Base-by-base conservation (phyloP, 2,888 invertebrate species). In the Trichogramma evanescens region DNA sequence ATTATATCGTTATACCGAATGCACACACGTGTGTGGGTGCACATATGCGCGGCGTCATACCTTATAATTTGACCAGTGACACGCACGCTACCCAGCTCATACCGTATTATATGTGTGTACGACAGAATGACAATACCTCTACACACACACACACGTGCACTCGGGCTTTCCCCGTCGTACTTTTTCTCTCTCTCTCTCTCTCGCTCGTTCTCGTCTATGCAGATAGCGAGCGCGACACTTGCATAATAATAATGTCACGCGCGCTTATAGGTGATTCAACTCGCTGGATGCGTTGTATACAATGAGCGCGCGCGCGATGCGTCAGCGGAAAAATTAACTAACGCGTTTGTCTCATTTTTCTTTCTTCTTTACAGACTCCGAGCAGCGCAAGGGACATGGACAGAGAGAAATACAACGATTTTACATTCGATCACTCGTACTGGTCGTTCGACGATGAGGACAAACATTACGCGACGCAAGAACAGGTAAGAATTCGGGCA, bases 361-460 rank as follows among this genome's bases (percentile, higher is more conserved):
- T 54, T 52, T 51, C 6, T 50, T 54, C 4, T 4, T 55, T 64
- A 6, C 70, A 76, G 76, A 72, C 71, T 61, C 82, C 83, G 78
- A 83, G 81, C 79, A 82, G 82, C 80, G 46, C 50, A 6, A 81
- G 80, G 72, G 83, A 83, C 64, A 79, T 76, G 67, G 81, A 77
- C 68, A 79, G 84, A 46, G 88, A 88, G 71, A 85, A 86, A 73
- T 86, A 82, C 78, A 91, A 92, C 77, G 91, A 91, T 78, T 93
- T 93, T 76, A 91, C 92, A 60, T 93, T 92, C 78, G 93, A 93
- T 80, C 88, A 89, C 77, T 92, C 92, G 0, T 93, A 93, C 75
- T 93, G 91, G 91, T 93, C 92, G 56, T 89, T 82, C 76, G 87
- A 89, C 73, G 76, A 82, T 49, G 80, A 79, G 13, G 89, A 89